Evolutionary conservation across 2,888 invertebrate genomes (phyloP).

Genomic region (Anorthoa munda): DNA sequence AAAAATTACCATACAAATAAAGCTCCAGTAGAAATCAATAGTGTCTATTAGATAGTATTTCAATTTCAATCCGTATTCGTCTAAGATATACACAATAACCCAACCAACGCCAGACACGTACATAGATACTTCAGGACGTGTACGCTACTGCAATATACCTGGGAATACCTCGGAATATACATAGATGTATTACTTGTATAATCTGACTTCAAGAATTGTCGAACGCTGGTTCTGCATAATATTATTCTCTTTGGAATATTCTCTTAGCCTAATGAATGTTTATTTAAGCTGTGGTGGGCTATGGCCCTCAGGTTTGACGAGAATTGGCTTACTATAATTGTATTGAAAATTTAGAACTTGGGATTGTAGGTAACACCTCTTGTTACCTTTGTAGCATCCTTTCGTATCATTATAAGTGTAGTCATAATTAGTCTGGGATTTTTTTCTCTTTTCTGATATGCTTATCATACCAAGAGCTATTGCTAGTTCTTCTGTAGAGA

Average conservation of each 20-base stretch:
- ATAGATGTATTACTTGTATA: conserved; percentile 32
- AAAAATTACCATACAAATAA: background rate
- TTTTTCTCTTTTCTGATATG: background rate
- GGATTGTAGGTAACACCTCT: background rate
- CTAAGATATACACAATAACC: conserved; percentile 39
- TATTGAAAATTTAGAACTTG: background rate
- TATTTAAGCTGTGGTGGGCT: conserved; percentile 32
- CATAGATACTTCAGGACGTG: conserved; percentile 51
- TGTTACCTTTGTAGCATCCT: no score
- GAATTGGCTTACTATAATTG: conserved; percentile 18
- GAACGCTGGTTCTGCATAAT: conserved; percentile 39
- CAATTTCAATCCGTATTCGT: conserved; percentile 30
- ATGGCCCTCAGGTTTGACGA: conserved; percentile 1
- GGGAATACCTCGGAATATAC: conserved; percentile 31
- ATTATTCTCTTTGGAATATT: conserved; percentile 50
- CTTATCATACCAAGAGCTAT: no score
- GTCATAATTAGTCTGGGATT: background rate
- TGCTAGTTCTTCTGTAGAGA: no score
- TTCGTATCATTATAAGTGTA: background rate
- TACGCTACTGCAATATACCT: conserved; percentile 39
- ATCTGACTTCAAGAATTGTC: conserved; percentile 49
- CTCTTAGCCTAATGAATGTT: conserved; percentile 51
- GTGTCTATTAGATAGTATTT: conserved; percentile 12
- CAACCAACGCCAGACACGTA: conserved; percentile 40
- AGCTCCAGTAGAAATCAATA: conserved; percentile 21